A percentile compares a stretch with the other conserved stretches of the same genome.
Evolutionary conservation across 2,797 vertebrate genomes (phyloP).

Genomic region (Pseudomugil tenellus): DNA sequence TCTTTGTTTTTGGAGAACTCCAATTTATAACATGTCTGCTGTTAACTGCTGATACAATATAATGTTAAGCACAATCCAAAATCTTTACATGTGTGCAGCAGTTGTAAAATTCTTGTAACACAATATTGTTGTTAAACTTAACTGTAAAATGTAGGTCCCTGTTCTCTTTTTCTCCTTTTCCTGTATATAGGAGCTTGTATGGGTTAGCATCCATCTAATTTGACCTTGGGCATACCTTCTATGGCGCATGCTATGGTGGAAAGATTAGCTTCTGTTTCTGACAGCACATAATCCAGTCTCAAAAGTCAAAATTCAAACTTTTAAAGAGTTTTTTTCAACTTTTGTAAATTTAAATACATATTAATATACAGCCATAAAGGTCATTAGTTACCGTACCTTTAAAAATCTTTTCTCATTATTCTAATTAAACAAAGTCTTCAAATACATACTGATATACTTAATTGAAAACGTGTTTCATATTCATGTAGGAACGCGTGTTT

Average conservation of each 20-base stretch:
- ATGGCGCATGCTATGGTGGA: background rate
- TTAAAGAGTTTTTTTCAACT: background rate
- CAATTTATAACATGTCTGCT: no score
- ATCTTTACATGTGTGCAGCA: background rate
- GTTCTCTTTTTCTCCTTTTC: slow-evolving; percentile 13
- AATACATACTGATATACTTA: background rate
- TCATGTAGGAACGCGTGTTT: slow-evolving; percentile 18
- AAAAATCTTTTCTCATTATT: background rate
- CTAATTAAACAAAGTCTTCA: background rate
- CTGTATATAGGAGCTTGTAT: slow-evolving; percentile 31
- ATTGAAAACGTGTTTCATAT: slow-evolving; percentile 20
- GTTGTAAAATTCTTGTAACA: background rate
- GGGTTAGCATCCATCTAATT: slow-evolving; percentile 54
- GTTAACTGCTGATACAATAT: background rate
- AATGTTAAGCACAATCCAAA: background rate
- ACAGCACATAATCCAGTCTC: background rate
- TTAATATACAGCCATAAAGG: background rate
- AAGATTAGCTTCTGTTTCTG: slow-evolving; percentile 9
- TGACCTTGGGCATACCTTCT: slow-evolving; percentile 62
- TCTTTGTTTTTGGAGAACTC: background rate
- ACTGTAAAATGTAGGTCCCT: background rate
- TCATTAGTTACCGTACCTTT: background rate
- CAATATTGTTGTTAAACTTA: background rate
- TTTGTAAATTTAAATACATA: background rate
- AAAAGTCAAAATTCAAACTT: background rate